Percentiles rank a stretch among this genome's conserved stretches.
phyloP scores from a whole-genome alignment of 2,888 invertebrate genomes.

The Nomada ferruginata region DNA sequence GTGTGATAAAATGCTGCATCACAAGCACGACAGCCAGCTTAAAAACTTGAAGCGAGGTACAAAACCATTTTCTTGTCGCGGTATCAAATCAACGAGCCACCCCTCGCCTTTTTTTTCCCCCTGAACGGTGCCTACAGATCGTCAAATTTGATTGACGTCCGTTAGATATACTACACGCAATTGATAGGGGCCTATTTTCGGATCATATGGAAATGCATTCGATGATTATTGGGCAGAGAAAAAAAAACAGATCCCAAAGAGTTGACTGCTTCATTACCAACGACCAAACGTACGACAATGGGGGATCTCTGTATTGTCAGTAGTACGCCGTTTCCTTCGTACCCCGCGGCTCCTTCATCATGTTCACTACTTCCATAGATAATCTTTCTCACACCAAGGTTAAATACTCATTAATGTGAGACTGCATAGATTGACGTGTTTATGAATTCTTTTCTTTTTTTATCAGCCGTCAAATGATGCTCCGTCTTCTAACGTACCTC shows the following conservation, averaged over 20 bases:
- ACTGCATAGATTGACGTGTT: constrained; percentile 42
- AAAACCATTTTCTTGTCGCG: constrained; percentile 44
- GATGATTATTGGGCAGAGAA: constrained; percentile 16
- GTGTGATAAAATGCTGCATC: constrained; percentile 53
- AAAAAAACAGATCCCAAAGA: constrained; percentile 49
- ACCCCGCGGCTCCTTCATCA: constrained; percentile 22
- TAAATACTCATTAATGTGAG: constrained; percentile 49
- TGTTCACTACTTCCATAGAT: constrained; percentile 52
- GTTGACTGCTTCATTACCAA: constrained; percentile 59
- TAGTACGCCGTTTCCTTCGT: constrained; percentile 45
- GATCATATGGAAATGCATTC: constrained; percentile 12
- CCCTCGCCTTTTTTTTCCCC: constrained; percentile 41
- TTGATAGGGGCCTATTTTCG: constrained; percentile 39
- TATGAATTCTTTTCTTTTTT: constrained; percentile 54
- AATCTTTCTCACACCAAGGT: constrained; percentile 56
- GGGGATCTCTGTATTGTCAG: constrained; percentile 58
- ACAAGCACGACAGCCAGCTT: constrained; percentile 48
- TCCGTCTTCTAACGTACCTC: constrained; percentile 60
- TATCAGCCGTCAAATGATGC: constrained; percentile 43
- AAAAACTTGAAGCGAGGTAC: constrained; percentile 30
- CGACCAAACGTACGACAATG: constrained; percentile 60
- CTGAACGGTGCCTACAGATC: constrained; percentile 32
- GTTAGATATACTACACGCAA: constrained; percentile 55
- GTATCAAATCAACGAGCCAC: constrained; percentile 41
- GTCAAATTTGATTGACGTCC: constrained; percentile 40